Evolutionary conservation across 2,113 vertebrate species (phyloP), one percentile per base, ranked within the genome.

Genomic region (Pogona vitticeps): DNA sequence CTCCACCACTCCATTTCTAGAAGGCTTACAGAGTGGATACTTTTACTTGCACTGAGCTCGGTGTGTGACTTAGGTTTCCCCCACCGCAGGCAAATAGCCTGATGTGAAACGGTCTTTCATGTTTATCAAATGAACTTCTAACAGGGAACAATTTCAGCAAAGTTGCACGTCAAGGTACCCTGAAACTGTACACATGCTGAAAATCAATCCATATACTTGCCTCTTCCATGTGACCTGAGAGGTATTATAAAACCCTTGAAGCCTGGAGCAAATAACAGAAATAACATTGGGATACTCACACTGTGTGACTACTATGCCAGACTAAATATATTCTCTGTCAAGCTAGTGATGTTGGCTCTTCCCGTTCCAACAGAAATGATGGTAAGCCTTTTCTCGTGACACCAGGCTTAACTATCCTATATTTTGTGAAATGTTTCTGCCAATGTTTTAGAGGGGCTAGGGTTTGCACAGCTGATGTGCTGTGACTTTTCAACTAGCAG

Each of bases 351-450:
- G 13, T 17, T 86, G 28, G 76, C n/a, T 80, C 36, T 61, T 21
- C 17, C 46, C 71, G 31, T 33, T 78, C 9, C 28, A 71, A 28
- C 12, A 88, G 42, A 82, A 92, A 82, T 86, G 9, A 14, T 88
- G 13, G 52, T 89, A 89, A 89, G 28, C 23, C 6, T 91, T 78
- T 52, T 94, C 56, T 38, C 87, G 89, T 89, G 40, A 71, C 36
- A 3, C 63, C 38, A 18, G 6, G 5, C 87, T 87, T 92, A 92
- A 78, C 85, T 91, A 76, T 73, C 75, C 88, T 73, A 84, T 68
- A 77, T 82, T 2, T 58, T 71, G 56, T 52, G 65, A 68, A 56
- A 23, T 59, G n/a, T 18, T 61, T 78, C 18, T 10, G 38, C 18
- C 65, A 67, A 21, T 67, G 65, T 67, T 67, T 21, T 67, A 67